These are phyloP conservation scores for Pyralis farinalis DNA, from an alignment of 2,888 invertebrate species.

Conservation along the genomic window DNA sequence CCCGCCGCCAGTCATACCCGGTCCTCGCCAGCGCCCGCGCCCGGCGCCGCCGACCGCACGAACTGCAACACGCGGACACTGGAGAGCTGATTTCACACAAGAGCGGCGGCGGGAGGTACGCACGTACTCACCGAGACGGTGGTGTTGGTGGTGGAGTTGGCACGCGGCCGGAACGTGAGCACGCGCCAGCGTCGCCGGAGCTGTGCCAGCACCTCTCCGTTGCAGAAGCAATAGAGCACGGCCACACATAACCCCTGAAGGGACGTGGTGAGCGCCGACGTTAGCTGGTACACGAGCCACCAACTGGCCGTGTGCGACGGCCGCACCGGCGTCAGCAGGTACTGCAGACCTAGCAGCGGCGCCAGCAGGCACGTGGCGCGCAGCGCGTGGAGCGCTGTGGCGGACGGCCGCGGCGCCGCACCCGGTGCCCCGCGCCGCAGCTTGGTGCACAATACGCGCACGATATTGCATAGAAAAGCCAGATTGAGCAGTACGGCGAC, in stretches of 20 bases:
- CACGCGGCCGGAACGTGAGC: slow-evolving; percentile 89
- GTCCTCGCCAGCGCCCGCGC: slow-evolving; percentile 85
- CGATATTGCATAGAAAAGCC: slow-evolving; percentile 93
- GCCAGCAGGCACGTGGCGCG: slow-evolving; percentile 94
- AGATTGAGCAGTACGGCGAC: slow-evolving; percentile 91
- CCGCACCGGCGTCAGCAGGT: slow-evolving; percentile 92
- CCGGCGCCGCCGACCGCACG: slow-evolving; percentile 86
- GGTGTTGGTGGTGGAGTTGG: slow-evolving; percentile 92
- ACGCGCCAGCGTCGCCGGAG: slow-evolving; percentile 92
- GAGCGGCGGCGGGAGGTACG: slow-evolving; percentile 12
- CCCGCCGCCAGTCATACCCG: slow-evolving; percentile 89
- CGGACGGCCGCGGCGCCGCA: slow-evolving; percentile 79
- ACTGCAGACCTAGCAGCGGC: slow-evolving; percentile 93
- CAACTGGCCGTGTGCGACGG: slow-evolving; percentile 85
- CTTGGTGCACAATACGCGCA: slow-evolving; percentile 91
- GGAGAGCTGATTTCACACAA: slow-evolving; percentile 15
- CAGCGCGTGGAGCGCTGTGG: slow-evolving; percentile 88
- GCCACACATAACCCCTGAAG: slow-evolving; percentile 97
- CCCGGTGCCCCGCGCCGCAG: slow-evolving; percentile 87
- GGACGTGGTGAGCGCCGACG: slow-evolving; percentile 92
- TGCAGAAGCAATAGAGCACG: slow-evolving; percentile 95
- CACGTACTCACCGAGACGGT: slow-evolving; percentile 90
- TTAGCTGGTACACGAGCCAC: slow-evolving; percentile 90
- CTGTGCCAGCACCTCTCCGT: slow-evolving; percentile 96
- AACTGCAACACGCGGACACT: slow-evolving; percentile 81